These are phyloP conservation scores for Ichneumoninae sp. DNA, from an alignment of 2,888 invertebrate genomes.

Conservation along the genomic window DNA sequence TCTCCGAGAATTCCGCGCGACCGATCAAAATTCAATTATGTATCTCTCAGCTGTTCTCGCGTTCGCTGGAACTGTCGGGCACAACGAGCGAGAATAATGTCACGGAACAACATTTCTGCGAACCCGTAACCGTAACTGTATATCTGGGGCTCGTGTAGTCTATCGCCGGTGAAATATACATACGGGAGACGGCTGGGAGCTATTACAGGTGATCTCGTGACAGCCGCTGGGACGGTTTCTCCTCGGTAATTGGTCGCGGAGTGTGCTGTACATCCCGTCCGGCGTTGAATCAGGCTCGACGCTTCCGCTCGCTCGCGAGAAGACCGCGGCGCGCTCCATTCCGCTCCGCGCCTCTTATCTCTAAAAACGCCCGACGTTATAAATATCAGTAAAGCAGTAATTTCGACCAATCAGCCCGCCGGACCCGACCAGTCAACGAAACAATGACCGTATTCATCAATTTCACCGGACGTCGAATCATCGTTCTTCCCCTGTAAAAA, in stretches of 20 bases:
- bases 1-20: background rate
- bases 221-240: constrained; percentile 57
- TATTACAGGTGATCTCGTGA: constrained; percentile 64
- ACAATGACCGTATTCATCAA: constrained; percentile 24
- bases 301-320: constrained; percentile 48
- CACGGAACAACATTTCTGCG: background rate
- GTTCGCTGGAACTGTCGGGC: background rate
- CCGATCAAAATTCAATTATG: constrained; percentile 17
- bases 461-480: constrained; percentile 32
- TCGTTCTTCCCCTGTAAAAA: background rate
- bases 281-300: constrained; percentile 28
- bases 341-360: background rate
- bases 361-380: background rate
- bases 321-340: constrained; percentile 11
- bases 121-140: constrained; percentile 36
- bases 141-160: background rate
- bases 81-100: background rate
- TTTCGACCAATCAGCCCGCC: background rate
- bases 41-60: background rate
- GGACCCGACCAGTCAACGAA: background rate
- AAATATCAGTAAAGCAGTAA: constrained; percentile 8
- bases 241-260: constrained; percentile 57
- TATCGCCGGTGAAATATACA: constrained; percentile 39
- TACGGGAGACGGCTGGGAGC: constrained; percentile 33
- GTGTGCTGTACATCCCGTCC: constrained; percentile 22